Evolutionary conservation across 2,113 vertebrate species (phyloP).

Genomic region (Clupea harengus): DNA sequence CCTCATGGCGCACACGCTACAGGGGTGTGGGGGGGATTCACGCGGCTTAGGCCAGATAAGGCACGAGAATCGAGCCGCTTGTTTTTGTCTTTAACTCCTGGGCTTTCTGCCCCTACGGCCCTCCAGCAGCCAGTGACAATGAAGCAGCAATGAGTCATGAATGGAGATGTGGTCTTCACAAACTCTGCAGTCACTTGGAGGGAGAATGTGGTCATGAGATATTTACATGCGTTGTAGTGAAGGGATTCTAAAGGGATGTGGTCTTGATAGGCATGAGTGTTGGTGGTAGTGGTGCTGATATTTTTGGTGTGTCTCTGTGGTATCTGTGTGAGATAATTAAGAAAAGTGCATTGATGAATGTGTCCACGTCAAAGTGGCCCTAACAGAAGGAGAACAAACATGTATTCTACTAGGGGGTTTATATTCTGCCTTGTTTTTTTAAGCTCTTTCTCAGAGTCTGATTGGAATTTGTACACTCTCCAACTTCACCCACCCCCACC

Average conservation of each 20-base stretch:
- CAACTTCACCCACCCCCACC: background rate
- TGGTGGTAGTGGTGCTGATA: background rate
- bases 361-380: conserved; percentile 34
- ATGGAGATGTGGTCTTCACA: conserved; percentile 48
- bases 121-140: conserved; percentile 46
- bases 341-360: conserved; percentile 20
- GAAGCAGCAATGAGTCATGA: conserved; percentile 38
- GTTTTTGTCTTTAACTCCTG: conserved; percentile 51
- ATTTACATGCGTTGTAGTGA: background rate
- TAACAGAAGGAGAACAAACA: conserved; percentile 54
- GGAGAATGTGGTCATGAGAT: conserved; percentile 45
- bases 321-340: conserved; percentile 47
- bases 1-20: conserved; percentile 61
- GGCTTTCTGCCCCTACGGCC: conserved; percentile 55
- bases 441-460: conserved; percentile 44
- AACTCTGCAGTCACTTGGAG: conserved; percentile 47
- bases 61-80: conserved; percentile 59
- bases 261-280: conserved; percentile 14
- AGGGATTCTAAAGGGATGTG: background rate
- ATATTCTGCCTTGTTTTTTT: conserved; percentile 48
- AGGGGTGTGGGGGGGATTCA: conserved; percentile 70
- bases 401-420: conserved; percentile 63
- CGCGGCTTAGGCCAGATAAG: conserved; percentile 71
- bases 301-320: conserved; percentile 22
- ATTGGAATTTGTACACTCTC: conserved; percentile 46